Evolutionary conservation across 2,888 invertebrate genomes (phyloP).

Genomic region (Cotesia congregata): DNA sequence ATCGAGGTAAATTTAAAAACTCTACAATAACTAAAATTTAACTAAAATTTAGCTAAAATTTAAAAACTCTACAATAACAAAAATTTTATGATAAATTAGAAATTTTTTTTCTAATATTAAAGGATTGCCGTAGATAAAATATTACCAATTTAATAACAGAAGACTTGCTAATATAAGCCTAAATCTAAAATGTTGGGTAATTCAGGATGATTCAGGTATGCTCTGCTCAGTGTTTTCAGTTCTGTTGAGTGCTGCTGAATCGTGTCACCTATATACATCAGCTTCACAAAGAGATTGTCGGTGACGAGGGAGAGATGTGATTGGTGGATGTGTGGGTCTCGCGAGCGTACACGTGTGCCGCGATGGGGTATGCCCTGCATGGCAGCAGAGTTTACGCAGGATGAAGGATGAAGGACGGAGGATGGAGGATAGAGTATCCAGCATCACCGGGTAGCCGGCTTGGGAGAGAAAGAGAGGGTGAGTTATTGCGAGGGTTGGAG

Average conservation of each 20-base stretch:
- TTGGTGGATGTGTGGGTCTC: conserved; percentile 33
- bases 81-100: too few species aligned
- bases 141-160: too few species aligned
- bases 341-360: conserved; percentile 37
- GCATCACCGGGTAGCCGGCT: background rate
- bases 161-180: too few species aligned
- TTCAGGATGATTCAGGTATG: conserved; percentile 5
- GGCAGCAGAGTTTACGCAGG: background rate
- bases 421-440: background rate
- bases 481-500: conserved; percentile 62
- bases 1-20: too few species aligned
- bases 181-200: too few species aligned
- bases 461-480: conserved; percentile 38
- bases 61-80: too few species aligned
- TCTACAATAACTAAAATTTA: too few species aligned
- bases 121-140: too few species aligned
- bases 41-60: too few species aligned
- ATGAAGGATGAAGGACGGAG: background rate
- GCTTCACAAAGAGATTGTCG: conserved; percentile 3
- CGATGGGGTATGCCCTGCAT: conserved; percentile 17
- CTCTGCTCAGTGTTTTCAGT: too few species aligned
- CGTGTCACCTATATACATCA: conserved; percentile 23
- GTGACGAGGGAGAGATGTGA: conserved; percentile 38
- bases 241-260: conserved; percentile 11
- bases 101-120: too few species aligned